Base-by-base conservation (phyloP, 2,113 vertebrate species). In the Cyanoramphus novaezelandiae region DNA sequence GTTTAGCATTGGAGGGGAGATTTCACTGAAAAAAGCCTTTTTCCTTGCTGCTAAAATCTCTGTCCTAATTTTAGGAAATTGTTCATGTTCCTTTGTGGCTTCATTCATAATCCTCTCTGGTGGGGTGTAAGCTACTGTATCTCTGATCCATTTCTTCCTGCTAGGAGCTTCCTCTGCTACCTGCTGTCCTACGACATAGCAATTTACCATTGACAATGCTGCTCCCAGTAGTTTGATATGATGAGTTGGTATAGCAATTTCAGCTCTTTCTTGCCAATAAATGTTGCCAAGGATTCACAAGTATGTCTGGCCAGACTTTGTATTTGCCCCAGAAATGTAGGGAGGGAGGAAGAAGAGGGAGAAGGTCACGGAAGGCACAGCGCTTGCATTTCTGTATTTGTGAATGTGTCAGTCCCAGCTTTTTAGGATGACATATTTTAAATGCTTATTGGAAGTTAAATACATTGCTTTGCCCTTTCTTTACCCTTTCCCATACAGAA, bases 391-490 rank as follows among this genome's bases (percentile, higher is more conserved):
- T 78, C 81, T 80, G 24, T 33, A 3, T 39, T 63, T 57, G 65
- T 79, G 86, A 85, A 86, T 21, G 5, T 62, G 52, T 79, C 52
- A 72, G 41, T 29, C 49, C 35, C 75, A 60, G 39, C 39, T 82
- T 11, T 65, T 52, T 17, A 39, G 17, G 25, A 72, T 17, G 19
- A 57, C 52, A n/a, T 33, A 60, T 86, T 93, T 94, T 83, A 81
- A 78, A 64, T 79, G 65, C n/a, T 67, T 79, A 65, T 46, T 90
- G 67, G 53, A 94, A 96, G 50, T 91, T 91, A 97, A 95, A 93
- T 92, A 47, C 90, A 82, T 92, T 84, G 72, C 46, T 93, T 91
- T 94, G 95, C 82, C 62, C 82, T 95, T 94, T 96, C 83, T 94
- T 86, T 96, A 93, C 91, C 74, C 93, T 92, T 92, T 92, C 72